Percentiles rank a stretch among this genome's conserved stretches.
phyloP scores from a whole-genome alignment of 1,140 invertebrate genomes.

The Pygmarrhopalites habei region DNA sequence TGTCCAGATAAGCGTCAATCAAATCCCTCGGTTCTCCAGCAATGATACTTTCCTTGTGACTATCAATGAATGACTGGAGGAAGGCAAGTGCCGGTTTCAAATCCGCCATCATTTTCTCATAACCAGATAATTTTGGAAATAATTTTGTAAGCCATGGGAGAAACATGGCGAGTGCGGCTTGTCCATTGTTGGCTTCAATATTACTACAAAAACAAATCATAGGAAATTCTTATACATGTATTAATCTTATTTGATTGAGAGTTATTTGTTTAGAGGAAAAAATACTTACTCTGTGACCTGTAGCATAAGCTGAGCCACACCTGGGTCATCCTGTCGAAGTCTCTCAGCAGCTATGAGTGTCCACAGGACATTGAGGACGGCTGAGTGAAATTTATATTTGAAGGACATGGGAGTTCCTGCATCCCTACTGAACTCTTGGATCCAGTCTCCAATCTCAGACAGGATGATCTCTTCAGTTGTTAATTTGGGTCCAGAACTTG shows the following conservation, averaged over 20 bases:
- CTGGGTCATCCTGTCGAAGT: neutral
- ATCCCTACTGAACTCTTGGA: conserved; percentile 3
- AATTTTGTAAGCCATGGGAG: conserved; percentile 6
- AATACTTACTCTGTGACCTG: conserved; percentile 4
- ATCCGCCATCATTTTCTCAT: conserved; percentile 9
- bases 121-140: conserved; percentile 14
- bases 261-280: too few relatives aligned
- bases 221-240: too few relatives aligned
- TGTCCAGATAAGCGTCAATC: conserved; percentile 10
- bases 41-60: neutral
- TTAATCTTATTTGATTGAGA: too few relatives aligned
- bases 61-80: neutral
- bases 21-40: conserved; percentile 9
- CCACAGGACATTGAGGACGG: conserved; percentile 13
- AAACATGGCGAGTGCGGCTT: neutral
- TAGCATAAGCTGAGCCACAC: neutral
- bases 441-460: neutral
- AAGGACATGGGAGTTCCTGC: conserved; percentile 3
- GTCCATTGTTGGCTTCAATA: neutral
- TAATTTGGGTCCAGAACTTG: neutral
- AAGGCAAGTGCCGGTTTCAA: conserved; percentile 1
- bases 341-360: conserved; percentile 6
- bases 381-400: neutral
- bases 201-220: neutral
- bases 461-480: conserved; percentile 1